Evolutionary conservation across 2,888 invertebrate genomes (phyloP).

Genomic region (Ephialtes manifestator): DNA sequence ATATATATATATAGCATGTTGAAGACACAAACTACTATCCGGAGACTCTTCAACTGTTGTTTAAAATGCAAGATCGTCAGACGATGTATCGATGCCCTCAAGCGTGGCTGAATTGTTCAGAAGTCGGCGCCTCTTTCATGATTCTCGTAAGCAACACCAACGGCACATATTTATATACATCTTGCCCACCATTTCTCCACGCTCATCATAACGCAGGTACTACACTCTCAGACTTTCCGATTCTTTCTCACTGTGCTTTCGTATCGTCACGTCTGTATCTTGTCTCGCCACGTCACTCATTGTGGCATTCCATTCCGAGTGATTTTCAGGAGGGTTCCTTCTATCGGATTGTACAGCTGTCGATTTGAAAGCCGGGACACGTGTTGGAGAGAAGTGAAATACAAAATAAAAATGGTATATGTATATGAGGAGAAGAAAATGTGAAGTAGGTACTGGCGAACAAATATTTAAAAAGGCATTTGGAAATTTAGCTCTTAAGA

Average conservation of each 20-base stretch:
- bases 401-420: neutral
- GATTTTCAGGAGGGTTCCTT: conserved; percentile 1
- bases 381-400: neutral
- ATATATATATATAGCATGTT: neutral
- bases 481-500: too few relatives aligned
- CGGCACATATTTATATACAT: neutral
- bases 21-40: conserved; percentile 4
- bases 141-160: conserved; percentile 23
- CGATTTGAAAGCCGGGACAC: conserved; percentile 8
- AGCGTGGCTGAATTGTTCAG: conserved; percentile 26
- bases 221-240: neutral
- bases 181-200: neutral
- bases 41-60: neutral
- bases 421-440: neutral
- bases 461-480: neutral
- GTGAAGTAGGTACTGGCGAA: neutral
- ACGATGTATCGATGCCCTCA: conserved; percentile 25
- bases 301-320: conserved; percentile 19
- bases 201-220: neutral
- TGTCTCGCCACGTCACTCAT: conserved; percentile 20
- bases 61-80: conserved; percentile 31
- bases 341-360: neutral
- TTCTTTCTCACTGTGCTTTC: conserved; percentile 25
- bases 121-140: conserved; percentile 51
- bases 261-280: conserved; percentile 30